These are phyloP conservation scores for Sialia sialis DNA, from an alignment of 2,113 vertebrate species.

Conservation along the genomic window DNA sequence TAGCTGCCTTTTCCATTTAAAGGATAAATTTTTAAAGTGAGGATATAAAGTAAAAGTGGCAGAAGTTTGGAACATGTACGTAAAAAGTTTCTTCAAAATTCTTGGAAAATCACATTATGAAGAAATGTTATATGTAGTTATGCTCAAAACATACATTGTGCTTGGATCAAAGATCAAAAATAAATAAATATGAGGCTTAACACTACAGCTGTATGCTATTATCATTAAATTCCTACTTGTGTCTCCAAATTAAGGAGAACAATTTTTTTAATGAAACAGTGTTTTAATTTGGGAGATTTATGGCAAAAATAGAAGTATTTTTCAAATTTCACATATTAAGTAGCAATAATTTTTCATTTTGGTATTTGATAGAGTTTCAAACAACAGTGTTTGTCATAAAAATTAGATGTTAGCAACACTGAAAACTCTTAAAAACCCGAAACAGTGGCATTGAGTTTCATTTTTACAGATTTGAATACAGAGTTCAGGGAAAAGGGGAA, in stretches of 20 bases:
- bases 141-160: neutral
- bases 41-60: neutral
- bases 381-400: neutral
- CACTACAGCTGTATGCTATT: neutral
- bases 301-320: neutral
- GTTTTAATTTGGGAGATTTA: neutral
- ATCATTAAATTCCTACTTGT: neutral
- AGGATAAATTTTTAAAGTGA: neutral
- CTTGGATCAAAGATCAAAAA: neutral
- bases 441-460: neutral
- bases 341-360: neutral
- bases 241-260: neutral
- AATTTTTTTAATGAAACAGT: neutral
- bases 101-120: neutral
- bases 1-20: neutral
- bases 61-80: neutral
- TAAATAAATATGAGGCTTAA: neutral
- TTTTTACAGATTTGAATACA: neutral
- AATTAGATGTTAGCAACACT: neutral
- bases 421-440: fast-evolving
- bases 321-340: neutral
- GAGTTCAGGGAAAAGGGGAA: neutral
- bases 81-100: neutral
- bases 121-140: neutral
- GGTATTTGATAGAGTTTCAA: neutral